Conservation (phyloP, 2,113 vertebrate species). For the Microtus pennsylvanicus region DNA sequence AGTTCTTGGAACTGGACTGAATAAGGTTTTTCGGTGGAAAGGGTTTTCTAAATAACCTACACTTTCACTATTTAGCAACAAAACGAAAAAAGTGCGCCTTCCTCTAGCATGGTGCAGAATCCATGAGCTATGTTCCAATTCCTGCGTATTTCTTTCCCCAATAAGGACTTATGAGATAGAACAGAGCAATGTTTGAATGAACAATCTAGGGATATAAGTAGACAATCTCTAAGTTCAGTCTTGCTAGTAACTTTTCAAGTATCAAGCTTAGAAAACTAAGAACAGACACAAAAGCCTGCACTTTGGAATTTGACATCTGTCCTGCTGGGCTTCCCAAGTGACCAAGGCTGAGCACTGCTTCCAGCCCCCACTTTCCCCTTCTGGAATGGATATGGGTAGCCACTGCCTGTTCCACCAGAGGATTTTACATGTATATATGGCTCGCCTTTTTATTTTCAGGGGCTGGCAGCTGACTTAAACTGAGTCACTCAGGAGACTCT, state of each 20-base stretch:
- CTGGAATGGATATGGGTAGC: not conserved
- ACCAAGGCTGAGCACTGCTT: not conserved
- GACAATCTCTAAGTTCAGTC: slow-evolving; percentile 19
- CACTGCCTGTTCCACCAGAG: not conserved
- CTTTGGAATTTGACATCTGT: not conserved
- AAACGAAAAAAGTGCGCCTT: not conserved
- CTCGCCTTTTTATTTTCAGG: not conserved
- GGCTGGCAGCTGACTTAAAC: not conserved
- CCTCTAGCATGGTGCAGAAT: slow-evolving; percentile 1
- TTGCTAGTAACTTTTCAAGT: slow-evolving; percentile 51
- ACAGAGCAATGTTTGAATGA: not conserved
- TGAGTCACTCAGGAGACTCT: not conserved
- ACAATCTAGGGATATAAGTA: slow-evolving; percentile 33
- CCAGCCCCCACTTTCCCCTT: not conserved
- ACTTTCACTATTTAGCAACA: slow-evolving; percentile 4
- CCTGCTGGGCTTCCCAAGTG: not conserved
- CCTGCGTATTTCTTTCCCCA: not conserved
- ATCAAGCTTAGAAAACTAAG: slow-evolving; percentile 35
- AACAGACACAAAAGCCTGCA: not conserved
- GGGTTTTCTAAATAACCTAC: not conserved
- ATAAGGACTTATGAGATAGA: not conserved
- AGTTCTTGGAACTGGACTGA: not conserved
- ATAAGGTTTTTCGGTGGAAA: not conserved
- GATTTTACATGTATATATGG: not conserved
- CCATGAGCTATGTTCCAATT: not conserved